Percentiles rank a stretch among this genome's conserved stretches.
These are phyloP conservation scores for Podotricha telesiphe DNA, from an alignment of 2,888 invertebrate genomes.

Conservation along the genomic window DNA sequence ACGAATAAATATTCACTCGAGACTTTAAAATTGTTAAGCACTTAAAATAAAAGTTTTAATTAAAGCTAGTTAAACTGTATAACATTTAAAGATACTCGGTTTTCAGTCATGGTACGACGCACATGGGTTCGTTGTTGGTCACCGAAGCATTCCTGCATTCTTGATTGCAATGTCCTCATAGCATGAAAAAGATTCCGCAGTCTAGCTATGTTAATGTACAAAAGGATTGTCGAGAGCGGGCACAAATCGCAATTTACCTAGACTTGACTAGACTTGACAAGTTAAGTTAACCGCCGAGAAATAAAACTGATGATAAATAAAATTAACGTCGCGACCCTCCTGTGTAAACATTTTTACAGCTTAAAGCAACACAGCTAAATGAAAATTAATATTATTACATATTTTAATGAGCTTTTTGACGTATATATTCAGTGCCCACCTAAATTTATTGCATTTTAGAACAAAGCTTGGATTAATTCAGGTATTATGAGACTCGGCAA, in stretches of 20 bases:
- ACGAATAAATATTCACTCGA: not conserved
- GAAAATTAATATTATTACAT: slow-evolving; percentile 19
- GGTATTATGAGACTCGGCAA: slow-evolving; percentile 15
- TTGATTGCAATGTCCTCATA: slow-evolving; percentile 35
- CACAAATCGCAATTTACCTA: slow-evolving; percentile 14
- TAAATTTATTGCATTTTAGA: slow-evolving; percentile 8
- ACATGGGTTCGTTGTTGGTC: slow-evolving; percentile 29
- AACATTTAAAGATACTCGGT: slow-evolving; percentile 21
- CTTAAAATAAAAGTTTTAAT: not conserved
- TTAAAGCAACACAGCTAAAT: slow-evolving; percentile 14
- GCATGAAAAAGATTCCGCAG: slow-evolving; percentile 27
- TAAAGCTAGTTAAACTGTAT: not conserved
- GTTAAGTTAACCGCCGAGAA: slow-evolving; percentile 12
- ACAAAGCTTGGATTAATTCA: slow-evolving; percentile 9
- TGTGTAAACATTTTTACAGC: slow-evolving; percentile 6
- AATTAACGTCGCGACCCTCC: slow-evolving; percentile 16
- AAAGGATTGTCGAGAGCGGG: slow-evolving; percentile 10
- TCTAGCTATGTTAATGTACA: slow-evolving; percentile 2
- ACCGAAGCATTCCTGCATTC: slow-evolving; percentile 33
- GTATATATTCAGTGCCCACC: slow-evolving; percentile 1
- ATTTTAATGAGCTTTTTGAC: slow-evolving; percentile 21
- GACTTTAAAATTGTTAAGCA: not conserved
- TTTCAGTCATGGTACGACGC: slow-evolving; percentile 32
- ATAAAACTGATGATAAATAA: slow-evolving; percentile 23
- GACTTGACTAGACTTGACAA: slow-evolving; percentile 8